Evolutionary conservation across 2,888 invertebrate species (phyloP).

Genomic region (Protodeltote pygarga): DNA sequence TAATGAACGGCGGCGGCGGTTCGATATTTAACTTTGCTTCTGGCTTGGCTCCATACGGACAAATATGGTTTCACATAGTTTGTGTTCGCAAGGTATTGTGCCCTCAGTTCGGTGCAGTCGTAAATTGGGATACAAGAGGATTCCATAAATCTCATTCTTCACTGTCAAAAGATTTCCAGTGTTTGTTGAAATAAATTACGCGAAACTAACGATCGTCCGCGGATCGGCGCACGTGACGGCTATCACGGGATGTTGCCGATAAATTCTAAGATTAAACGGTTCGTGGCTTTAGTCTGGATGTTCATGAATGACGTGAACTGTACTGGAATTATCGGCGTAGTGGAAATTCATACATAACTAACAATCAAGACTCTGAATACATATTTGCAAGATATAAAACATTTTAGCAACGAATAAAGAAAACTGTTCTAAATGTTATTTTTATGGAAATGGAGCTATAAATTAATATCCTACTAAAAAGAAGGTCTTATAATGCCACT

Average conservation of each 20-base stretch:
- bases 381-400: too few species aligned
- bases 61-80: slow-evolving; percentile 50
- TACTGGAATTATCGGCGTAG: not conserved
- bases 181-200: slow-evolving; percentile 38
- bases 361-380: not conserved
- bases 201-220: slow-evolving; percentile 18
- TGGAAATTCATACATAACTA: not conserved
- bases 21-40: slow-evolving; percentile 46
- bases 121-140: slow-evolving; percentile 52
- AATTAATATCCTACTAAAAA: too few species aligned
- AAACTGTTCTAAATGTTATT: too few species aligned
- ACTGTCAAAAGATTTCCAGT: slow-evolving; percentile 33
- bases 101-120: slow-evolving; percentile 37
- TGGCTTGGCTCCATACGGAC: slow-evolving; percentile 59
- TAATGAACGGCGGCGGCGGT: slow-evolving; percentile 52
- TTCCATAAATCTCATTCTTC: slow-evolving; percentile 50
- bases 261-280: slow-evolving; percentile 6
- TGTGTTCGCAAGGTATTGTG: slow-evolving; percentile 37
- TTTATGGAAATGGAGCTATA: too few species aligned
- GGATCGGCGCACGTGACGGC: slow-evolving; percentile 3
- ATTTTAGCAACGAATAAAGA: too few species aligned
- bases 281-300: not conserved
- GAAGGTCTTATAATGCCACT: too few species aligned
- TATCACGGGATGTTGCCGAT: slow-evolving; percentile 13
- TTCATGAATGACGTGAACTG: not conserved